Evolutionary conservation across 2,888 invertebrate genomes (phyloP).

Genomic region (Coronaproctus castanopsis): DNA sequence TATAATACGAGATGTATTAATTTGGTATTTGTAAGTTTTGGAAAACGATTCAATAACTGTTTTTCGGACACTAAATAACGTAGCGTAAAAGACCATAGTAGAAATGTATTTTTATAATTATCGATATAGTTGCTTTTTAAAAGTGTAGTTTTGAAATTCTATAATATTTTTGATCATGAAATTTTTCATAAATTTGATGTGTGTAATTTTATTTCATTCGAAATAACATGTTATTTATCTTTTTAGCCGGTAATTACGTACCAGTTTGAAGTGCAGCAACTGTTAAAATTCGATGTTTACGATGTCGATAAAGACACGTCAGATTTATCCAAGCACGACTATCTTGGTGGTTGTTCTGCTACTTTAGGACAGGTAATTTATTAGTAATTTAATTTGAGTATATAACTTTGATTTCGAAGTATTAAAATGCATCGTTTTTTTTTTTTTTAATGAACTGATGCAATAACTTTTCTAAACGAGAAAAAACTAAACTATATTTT

Average conservation of each 20-base stretch:
- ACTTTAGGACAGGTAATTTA: slow-evolving; percentile 30
- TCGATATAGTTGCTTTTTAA: background rate
- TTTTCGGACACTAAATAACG: too few relatives aligned
- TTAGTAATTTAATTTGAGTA: slow-evolving; percentile 5
- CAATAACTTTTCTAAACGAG: too few relatives aligned
- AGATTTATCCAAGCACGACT: slow-evolving; percentile 27
- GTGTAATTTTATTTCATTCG: background rate
- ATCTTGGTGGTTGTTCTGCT: slow-evolving; percentile 32
- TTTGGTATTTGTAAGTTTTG: too few relatives aligned
- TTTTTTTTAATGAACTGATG: background rate
- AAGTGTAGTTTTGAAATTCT: background rate
- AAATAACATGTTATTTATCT: too few relatives aligned
- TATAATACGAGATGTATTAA: too few relatives aligned
- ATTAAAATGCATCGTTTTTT: background rate
- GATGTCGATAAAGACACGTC: slow-evolving; percentile 26
- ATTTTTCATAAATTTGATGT: background rate
- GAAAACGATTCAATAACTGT: too few relatives aligned
- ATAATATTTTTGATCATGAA: background rate
- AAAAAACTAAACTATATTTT: too few relatives aligned
- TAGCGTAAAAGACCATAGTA: too few relatives aligned
- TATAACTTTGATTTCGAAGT: background rate
- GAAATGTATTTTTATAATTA: too few relatives aligned
- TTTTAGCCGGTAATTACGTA: slow-evolving; percentile 30
- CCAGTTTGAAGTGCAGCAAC: slow-evolving; percentile 36
- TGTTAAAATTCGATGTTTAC: slow-evolving; percentile 31